phyloP scores from a whole-genome alignment of 2,113 vertebrate genomes.

The Falco punctatus region DNA sequence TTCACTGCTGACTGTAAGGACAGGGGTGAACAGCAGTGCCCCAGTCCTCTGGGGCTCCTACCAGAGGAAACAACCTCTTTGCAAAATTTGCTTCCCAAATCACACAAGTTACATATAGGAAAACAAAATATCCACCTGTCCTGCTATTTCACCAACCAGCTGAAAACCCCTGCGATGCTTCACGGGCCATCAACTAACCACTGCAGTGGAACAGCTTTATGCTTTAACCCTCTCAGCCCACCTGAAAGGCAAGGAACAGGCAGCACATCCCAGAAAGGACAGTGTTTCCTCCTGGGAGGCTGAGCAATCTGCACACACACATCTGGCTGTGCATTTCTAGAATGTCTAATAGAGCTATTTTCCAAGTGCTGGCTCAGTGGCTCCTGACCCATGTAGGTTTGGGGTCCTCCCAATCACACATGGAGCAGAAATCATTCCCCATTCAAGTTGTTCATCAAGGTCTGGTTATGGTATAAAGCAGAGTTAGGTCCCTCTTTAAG shows the following conservation, averaged over 20 bases:
- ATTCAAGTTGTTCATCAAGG: neutral
- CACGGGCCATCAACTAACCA: neutral
- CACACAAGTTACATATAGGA: neutral
- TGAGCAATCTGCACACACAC: neutral
- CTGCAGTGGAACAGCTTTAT: neutral
- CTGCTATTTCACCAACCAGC: neutral
- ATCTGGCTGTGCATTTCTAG: neutral
- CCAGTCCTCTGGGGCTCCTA: rapidly evolving
- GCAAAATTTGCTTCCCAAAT: neutral
- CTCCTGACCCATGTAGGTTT: neutral
- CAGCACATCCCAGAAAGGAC: neutral
- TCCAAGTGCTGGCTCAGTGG: neutral
- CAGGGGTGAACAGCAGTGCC: neutral
- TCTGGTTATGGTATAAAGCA: neutral
- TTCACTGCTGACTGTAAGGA: neutral
- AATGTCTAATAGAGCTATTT: neutral
- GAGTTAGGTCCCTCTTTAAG: neutral
- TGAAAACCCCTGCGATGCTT: neutral
- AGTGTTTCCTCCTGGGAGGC: neutral
- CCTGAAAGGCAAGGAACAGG: neutral
- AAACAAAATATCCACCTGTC: neutral
- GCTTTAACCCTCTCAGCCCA: neutral
- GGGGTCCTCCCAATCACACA: neutral
- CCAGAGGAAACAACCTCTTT: neutral
- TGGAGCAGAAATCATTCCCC: neutral